Percentiles rank a stretch among this genome's conserved stretches.
These are phyloP conservation scores for Lucifuga dentata DNA, from an alignment of 2,113 vertebrate species.

Conservation along the genomic window DNA sequence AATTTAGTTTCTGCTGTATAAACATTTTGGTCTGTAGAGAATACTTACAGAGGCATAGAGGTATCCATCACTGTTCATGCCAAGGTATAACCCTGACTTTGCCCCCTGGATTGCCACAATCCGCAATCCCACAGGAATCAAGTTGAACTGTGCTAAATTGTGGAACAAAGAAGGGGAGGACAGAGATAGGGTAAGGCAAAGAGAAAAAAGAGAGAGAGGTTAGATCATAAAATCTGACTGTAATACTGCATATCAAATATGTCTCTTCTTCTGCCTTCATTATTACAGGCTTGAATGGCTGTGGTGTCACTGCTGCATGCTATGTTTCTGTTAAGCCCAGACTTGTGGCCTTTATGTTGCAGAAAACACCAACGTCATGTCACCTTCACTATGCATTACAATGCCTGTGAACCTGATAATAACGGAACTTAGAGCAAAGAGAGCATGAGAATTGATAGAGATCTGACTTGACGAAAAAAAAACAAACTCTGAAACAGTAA, in stretches of 20 bases:
- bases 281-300: constrained; percentile 37
- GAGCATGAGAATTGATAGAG: not conserved
- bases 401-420: constrained; percentile 42
- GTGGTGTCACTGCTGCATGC: constrained; percentile 20
- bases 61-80: constrained; percentile 98
- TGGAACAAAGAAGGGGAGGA: constrained; percentile 58
- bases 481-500: constrained; percentile 9
- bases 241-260: not conserved
- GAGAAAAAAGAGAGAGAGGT: constrained; percentile 34
- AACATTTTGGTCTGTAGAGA: not conserved
- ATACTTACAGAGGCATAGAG: constrained; percentile 88
- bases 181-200: constrained; percentile 20
- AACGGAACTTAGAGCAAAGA: constrained; percentile 27
- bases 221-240: constrained; percentile 22
- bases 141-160: constrained; percentile 95
- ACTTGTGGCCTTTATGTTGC: constrained; percentile 54
- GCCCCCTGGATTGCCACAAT: constrained; percentile 98
- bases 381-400: constrained; percentile 55
- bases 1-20: not conserved
- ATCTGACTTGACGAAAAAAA: not conserved
- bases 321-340: constrained; percentile 36
- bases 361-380: constrained; percentile 49
- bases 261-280: constrained; percentile 20
- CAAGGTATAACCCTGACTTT: constrained; percentile 95
- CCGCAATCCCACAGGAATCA: constrained; percentile 98